Evolutionary conservation across 2,113 vertebrate species (phyloP), one percentile per base, ranked within the genome.

Genomic region (Dissostichus mawsoni): DNA sequence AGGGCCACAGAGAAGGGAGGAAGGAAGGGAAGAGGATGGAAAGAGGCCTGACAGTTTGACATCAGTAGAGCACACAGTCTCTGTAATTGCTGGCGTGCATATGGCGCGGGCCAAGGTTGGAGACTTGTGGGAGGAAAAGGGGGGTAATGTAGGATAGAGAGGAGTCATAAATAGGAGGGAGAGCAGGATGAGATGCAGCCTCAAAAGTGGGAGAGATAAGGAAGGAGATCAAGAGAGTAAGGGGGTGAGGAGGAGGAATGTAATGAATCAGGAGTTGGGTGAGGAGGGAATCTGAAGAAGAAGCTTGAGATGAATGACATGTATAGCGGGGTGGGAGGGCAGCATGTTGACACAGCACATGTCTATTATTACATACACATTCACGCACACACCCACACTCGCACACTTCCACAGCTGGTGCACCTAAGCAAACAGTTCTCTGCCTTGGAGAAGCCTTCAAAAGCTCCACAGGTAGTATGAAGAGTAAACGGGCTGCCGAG

Each of bases 1-100:
- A 80, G 90, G 76, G 77, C 74, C 74, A 29, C 80, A 70, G 53
- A 48, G 52, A 29, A 50, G 18, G 10, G n/a, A 23, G 47, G 36
- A 65, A 48, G 23, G 36, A 52, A 61, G 17, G 50, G 64, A 33
- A 50, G 57, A 51, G 76, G 48, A 25, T 66, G 57, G 74, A 65
- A 57, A 81, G 83, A 79, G 62, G 74, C 84, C 71, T 91, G 92
- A 93, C 92, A 93, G 92, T 78, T 92, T 92, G 93, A 92, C 93
- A 92, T 87, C 81, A 76, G 76, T 79, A 47, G 81, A 83, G 81
- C 87, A 82, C 84, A 69, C 69, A 56, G 75, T 75, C 81, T 86
- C 79, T 84, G 74, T 93, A 91, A 92, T 91, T 93, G 89, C 90
- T 84, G 79, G 80, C 45, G 48, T 87, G 78, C 76, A 78, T 83